Evolutionary conservation across 2,113 vertebrate species (phyloP), one percentile per base, ranked within the genome.

Genomic region (Lethenteron reissneri): DNA sequence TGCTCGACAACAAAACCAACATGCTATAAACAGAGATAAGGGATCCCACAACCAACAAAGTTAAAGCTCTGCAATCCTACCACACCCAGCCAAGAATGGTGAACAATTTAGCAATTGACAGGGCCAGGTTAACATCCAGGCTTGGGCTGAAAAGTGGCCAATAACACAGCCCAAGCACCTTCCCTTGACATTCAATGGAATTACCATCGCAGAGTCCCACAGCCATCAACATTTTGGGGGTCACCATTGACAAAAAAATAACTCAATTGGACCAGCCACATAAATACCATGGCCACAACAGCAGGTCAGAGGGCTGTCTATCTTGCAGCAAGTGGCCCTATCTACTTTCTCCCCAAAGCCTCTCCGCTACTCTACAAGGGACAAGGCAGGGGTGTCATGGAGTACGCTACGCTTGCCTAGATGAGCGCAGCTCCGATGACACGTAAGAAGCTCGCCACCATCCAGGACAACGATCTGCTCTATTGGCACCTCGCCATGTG

Each of bases 11-110:
- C 1, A 64, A 64, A 19, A 19, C 4, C 17, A n/a, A n/a, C n/a
- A 14, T 19, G 14, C 60, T 64, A 14, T 14, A 64, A 4, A 64
- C 60, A 64, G 17, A 64, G 60, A 14, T 64, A 64, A 5, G 60
- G 14, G 17, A 64, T 64, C 60, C 60, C 60, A 64, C 17, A 64
- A 64, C 60, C 60, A 64, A 64, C 17, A 19, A 64, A 19, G 60
- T 64, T 8, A 64, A 64, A 64, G 60, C 60, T 64, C 60, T 64
- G 60, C 17, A 64, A 64, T 64, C 60, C 60, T 64, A 19, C 60
- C 60, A 64, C 17, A 64, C 17, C 17, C 17, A 64, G 8, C 17
- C 17, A 19, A 64, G 60, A 64, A 64, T 64, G 60, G 60, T 64
- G 60, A 19, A 64, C 60, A 64, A 64, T 64, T 64, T 15, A 64